phyloP scores from a whole-genome alignment of 2,888 invertebrate genomes.

The Parascotia fuliginaria region DNA sequence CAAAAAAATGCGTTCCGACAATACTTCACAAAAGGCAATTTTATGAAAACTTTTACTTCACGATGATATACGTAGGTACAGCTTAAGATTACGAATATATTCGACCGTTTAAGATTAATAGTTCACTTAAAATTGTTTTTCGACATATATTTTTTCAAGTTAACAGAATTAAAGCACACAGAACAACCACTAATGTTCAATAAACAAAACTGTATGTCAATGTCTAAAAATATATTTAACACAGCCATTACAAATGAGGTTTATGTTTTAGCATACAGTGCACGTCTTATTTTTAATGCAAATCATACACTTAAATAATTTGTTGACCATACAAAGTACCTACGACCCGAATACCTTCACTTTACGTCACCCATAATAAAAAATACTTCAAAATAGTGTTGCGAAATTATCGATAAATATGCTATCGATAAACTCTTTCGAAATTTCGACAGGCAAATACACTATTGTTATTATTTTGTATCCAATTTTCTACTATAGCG shows the following conservation, averaged over 20 bases:
- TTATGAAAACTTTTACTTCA: too few relatives aligned
- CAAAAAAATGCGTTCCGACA: too few relatives aligned
- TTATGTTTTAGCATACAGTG: background rate
- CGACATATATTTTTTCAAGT: too few relatives aligned
- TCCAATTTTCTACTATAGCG: constrained; percentile 11
- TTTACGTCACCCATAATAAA: constrained; percentile 2
- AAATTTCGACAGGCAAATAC: background rate
- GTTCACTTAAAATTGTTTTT: too few relatives aligned
- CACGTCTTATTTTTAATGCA: constrained; percentile 3
- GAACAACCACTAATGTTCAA: too few relatives aligned
- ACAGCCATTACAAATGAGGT: background rate
- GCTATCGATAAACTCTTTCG: constrained; percentile 6
- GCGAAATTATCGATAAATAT: constrained; percentile 38
- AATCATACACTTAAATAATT: constrained; percentile 7
- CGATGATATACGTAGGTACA: too few relatives aligned
- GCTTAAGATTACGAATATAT: too few relatives aligned
- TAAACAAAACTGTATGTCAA: too few relatives aligned
- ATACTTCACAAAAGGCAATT: too few relatives aligned
- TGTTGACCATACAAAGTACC: constrained; percentile 7
- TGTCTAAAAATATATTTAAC: constrained; percentile 13
- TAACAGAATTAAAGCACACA: too few relatives aligned
- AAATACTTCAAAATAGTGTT: constrained; percentile 18
- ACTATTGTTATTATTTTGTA: constrained; percentile 23
- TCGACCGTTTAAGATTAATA: too few relatives aligned
- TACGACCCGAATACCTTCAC: constrained; percentile 6